Base-by-base conservation (phyloP, 1,140 invertebrate genomes). In the Pseudomyrmex dendroicus region DNA sequence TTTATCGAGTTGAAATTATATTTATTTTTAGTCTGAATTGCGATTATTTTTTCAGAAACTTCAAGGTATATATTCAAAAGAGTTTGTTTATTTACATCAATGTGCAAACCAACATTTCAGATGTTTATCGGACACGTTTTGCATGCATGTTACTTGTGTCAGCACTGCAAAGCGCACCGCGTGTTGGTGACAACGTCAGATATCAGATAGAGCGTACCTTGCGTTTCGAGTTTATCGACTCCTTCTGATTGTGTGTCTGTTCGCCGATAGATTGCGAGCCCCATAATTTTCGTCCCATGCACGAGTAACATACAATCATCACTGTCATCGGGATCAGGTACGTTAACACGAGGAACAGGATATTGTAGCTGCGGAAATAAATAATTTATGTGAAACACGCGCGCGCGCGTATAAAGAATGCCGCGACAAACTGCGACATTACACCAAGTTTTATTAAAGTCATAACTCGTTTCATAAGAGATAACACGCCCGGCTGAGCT, bases 281-380 rank as follows among this genome's bases (percentile, higher is more conserved):
- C 96, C 96, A 96, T 0, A 97, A 94, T 8, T 96, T 96, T 25
- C 95, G 94, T 0, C 96, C 98, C 95, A 99, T 98, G 0, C 97
- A 95, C 0, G 96, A 96, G 91, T 99, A 99, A 89, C 98, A 98
- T 44, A 97, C 95, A 2, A 96, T 96, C 96, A 99, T 98, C 0
- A 97, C 96, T 54, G 97, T 91, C 95, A 99, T 97, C 10, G 98
- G 98, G 72, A 99, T 95, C n/a, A 98, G 95, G 91, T 99, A 99
- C 8, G 98, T 99, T 20, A 98, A 94, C 3, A 97, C 94, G 85
- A 99, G 95, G 91, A 99, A 97, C 15, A 98, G 91, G 20, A 98
- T 95, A 93, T 98, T 98, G 92, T 99, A 99, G 83, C 98, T 99
- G 92, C 4, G 94, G 92, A 85, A 35, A 83, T 78, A 59, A 72